A percentile compares a stretch with the other conserved stretches of the same genome.
These are phyloP conservation scores for Melanotaenia trifasciata DNA, from an alignment of 2,797 vertebrate species.

Conservation along the genomic window DNA sequence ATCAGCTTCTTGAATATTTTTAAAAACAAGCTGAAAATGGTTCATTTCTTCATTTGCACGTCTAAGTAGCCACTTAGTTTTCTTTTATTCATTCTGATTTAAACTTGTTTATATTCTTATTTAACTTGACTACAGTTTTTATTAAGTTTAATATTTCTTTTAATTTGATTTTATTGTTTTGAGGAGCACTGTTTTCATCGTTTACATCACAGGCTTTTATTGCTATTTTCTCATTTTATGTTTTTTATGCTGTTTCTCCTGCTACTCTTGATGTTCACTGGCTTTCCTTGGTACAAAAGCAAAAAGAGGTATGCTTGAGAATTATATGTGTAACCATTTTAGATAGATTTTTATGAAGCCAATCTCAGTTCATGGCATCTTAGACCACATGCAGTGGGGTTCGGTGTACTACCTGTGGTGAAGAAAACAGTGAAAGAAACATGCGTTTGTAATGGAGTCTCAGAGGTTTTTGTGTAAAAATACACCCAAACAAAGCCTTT, in stretches of 20 bases:
- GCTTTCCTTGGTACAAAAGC: background rate
- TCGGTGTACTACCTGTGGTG: background rate
- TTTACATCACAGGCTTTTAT: background rate
- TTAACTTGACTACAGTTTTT: background rate
- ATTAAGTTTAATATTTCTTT: background rate
- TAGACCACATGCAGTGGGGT: background rate
- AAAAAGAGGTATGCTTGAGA: background rate
- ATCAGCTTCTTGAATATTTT: background rate
- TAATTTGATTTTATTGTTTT: background rate
- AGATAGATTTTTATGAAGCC: background rate
- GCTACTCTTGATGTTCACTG: background rate
- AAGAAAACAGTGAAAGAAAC: too few species aligned
- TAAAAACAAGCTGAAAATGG: background rate
- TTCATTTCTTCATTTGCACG: background rate
- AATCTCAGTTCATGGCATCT: background rate
- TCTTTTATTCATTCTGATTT: background rate
- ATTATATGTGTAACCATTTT: background rate
- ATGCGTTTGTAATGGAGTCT: too few species aligned
- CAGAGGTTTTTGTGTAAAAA: too few species aligned
- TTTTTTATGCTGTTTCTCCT: background rate
- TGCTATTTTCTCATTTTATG: background rate
- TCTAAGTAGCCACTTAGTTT: background rate
- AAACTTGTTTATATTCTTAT: background rate
- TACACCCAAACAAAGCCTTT: background rate
- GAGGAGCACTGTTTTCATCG: background rate